Conservation (phyloP, 2,888 invertebrate species). For the Onthophagus sagittarius region DNA sequence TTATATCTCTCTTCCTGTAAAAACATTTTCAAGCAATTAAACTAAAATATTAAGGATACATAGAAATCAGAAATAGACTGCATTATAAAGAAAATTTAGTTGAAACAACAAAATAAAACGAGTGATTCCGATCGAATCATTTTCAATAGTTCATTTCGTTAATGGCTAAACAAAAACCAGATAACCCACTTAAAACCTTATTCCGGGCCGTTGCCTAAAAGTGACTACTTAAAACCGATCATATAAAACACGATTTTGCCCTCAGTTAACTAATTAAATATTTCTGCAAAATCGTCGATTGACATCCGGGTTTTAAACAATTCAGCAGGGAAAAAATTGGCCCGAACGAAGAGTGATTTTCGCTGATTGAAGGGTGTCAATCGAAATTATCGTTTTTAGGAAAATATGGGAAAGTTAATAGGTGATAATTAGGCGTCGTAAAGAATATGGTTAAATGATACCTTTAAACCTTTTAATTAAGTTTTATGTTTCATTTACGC, state of each 20-base stretch:
- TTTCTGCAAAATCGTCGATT: not conserved
- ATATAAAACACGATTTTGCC: not conserved
- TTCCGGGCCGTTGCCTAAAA: no score
- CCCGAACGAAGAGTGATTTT: not conserved
- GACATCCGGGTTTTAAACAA: not conserved
- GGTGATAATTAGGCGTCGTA: not conserved
- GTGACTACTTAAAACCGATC: not conserved
- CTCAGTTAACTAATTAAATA: not conserved
- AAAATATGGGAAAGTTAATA: no score
- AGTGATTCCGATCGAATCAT: not conserved
- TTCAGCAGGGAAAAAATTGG: not conserved
- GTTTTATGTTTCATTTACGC: not conserved
- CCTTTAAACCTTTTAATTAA: not conserved
- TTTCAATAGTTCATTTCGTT: not conserved
- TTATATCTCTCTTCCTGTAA: no score
- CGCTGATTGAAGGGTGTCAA: not conserved
- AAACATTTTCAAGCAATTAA: no score
- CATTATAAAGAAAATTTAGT: no score
- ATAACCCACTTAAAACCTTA: not conserved
- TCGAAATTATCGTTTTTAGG: not conserved
- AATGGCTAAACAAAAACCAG: not conserved
- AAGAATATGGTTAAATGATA: not conserved
- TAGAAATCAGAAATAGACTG: no score
- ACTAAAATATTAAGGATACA: no score
- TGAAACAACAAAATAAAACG: no score